A percentile compares a stretch with the other conserved stretches of the same genome.
phyloP scores from a whole-genome alignment of 2,888 invertebrate genomes.

The Alviniconcha strummeri region DNA sequence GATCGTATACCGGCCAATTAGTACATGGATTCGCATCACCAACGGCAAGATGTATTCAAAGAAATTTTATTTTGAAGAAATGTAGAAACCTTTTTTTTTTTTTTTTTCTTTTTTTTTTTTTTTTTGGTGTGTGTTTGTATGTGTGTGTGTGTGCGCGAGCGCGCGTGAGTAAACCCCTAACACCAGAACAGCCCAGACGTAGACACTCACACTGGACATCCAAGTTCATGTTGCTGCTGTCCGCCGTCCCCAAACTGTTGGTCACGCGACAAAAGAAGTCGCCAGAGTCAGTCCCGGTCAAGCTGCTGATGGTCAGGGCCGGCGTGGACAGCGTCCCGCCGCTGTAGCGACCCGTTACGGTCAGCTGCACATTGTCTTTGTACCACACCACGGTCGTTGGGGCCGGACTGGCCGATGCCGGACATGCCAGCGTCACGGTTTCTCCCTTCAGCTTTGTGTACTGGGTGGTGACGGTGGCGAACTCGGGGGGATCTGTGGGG shows the following conservation, averaged over 20 bases:
- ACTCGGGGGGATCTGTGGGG: conserved; percentile 26
- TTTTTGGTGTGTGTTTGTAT: too few species aligned
- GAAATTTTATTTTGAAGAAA: too few species aligned
- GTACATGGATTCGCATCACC: too few species aligned
- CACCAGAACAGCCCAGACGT: too few species aligned
- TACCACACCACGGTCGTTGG: conserved; percentile 34
- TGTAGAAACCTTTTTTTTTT: too few species aligned
- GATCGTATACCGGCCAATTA: too few species aligned
- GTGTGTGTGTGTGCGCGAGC: too few species aligned
- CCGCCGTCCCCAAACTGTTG: conserved; percentile 34
- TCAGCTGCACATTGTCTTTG: not conserved
- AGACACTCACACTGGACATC: conserved; percentile 1
- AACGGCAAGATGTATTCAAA: too few species aligned
- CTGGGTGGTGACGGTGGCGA: conserved; percentile 6
- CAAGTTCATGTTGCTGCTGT: conserved; percentile 21
- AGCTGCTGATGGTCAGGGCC: conserved; percentile 41
- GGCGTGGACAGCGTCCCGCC: conserved; percentile 41
- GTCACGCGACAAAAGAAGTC: conserved; percentile 42
- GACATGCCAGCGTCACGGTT: conserved; percentile 30
- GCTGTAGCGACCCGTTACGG: conserved; percentile 33
- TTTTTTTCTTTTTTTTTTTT: too few species aligned
- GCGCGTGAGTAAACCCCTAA: too few species aligned
- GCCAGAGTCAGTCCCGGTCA: conserved; percentile 38
- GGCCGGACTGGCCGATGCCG: conserved; percentile 28
- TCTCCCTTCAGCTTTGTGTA: conserved; percentile 7